Conservation (phyloP, 2,888 invertebrate species). For the Gnatocerus cornutus region DNA sequence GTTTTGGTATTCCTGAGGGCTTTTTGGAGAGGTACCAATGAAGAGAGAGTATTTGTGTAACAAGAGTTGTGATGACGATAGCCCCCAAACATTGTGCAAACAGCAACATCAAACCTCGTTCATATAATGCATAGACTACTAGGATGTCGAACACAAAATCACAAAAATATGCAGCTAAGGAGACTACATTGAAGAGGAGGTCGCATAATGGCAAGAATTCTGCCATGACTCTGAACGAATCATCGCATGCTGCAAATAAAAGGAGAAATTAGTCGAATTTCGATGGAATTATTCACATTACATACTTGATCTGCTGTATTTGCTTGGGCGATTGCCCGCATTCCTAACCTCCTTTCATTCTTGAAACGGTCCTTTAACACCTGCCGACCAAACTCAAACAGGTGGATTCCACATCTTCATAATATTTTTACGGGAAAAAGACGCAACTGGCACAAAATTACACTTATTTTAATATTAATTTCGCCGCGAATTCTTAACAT, state of each 20-base stretch:
- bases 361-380: conserved; percentile 50
- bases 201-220: conserved; percentile 94
- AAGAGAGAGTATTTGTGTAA: conserved; percentile 84
- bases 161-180: conserved; percentile 91
- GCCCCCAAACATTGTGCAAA: conserved; percentile 81
- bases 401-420: conserved; percentile 5
- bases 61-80: conserved; percentile 81
- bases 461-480: conserved; percentile 3
- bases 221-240: conserved; percentile 73
- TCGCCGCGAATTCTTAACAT: conserved; percentile 25
- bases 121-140: conserved; percentile 87
- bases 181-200: conserved; percentile 92
- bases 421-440: background rate
- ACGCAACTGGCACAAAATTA: background rate
- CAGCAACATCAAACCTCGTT: conserved; percentile 77
- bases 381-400: conserved; percentile 9
- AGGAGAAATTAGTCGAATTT: conserved; percentile 35
- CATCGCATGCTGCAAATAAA: conserved; percentile 67
- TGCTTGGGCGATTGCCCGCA: conserved; percentile 68
- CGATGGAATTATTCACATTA: conserved; percentile 53
- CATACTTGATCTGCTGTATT: conserved; percentile 66
- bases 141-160: conserved; percentile 92
- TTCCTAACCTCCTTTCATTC: conserved; percentile 71
- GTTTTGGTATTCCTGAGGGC: conserved; percentile 70
- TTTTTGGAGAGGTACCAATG: conserved; percentile 79